Conservation (phyloP, 2,113 vertebrate genomes). For the Aspidoscelis tigris region DNA sequence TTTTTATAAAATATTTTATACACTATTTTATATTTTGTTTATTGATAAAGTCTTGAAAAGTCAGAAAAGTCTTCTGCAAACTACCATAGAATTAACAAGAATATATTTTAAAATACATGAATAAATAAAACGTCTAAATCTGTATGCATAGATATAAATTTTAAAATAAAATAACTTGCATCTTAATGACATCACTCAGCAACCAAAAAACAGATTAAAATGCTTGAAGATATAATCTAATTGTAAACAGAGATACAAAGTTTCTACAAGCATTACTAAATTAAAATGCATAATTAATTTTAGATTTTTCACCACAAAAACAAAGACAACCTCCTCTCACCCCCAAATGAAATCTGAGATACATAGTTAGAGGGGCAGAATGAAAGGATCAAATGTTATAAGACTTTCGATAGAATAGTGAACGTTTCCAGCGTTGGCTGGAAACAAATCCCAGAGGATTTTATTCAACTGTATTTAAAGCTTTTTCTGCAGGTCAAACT, state of each 20-base stretch:
- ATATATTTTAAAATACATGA: neutral
- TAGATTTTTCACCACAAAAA: neutral
- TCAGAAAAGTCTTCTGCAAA: neutral
- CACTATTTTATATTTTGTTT: neutral
- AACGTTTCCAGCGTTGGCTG: neutral
- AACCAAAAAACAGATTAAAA: neutral
- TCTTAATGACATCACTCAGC: neutral
- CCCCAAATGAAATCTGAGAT: slow-evolving; percentile 27
- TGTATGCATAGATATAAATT: neutral
- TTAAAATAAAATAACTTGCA: neutral
- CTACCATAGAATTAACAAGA: neutral
- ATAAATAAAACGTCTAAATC: neutral
- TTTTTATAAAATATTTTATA: too few species aligned
- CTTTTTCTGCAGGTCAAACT: slow-evolving; percentile 26
- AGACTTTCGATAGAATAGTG: slow-evolving; percentile 19
- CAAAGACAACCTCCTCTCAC: slow-evolving; percentile 6
- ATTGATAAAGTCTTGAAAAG: neutral
- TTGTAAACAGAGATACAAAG: slow-evolving; percentile 9
- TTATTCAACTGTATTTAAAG: slow-evolving; percentile 16
- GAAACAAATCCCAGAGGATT: neutral
- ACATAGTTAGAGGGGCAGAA: slow-evolving; percentile 26
- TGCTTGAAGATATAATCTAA: neutral
- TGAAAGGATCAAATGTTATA: slow-evolving; percentile 36
- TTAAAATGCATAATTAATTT: slow-evolving; percentile 17
- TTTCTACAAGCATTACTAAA: neutral